A percentile compares a stretch with the other conserved stretches of the same genome.
Evolutionary conservation across 2,113 vertebrate genomes (phyloP).

Genomic region (Euleptes europaea): DNA sequence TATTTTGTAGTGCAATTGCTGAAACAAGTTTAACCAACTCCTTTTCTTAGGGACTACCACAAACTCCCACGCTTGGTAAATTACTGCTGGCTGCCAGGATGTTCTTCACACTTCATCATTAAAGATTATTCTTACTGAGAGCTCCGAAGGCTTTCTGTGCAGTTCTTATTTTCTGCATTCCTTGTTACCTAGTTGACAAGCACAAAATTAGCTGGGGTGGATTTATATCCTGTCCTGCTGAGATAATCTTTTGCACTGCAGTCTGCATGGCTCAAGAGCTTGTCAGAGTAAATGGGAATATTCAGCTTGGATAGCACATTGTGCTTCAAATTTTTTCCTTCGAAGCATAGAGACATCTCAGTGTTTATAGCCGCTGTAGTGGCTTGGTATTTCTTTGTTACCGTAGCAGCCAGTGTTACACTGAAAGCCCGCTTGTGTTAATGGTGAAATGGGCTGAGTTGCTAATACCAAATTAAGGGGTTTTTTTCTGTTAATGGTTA

Average conservation of each 20-base stretch:
- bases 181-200: not conserved
- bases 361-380: conserved; percentile 20
- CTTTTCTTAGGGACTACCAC: conserved; percentile 7
- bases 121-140: conserved; percentile 24
- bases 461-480: no score
- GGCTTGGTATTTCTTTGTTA: conserved; percentile 24
- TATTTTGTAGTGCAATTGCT: conserved; percentile 17
- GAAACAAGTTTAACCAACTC: not conserved
- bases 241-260: not conserved
- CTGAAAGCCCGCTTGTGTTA: not conserved
- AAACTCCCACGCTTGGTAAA: conserved; percentile 31
- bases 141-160: conserved; percentile 25
- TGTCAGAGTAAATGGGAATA: not conserved
- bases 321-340: not conserved
- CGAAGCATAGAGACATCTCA: not conserved
- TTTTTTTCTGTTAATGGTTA: no score
- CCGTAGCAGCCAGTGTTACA: conserved; percentile 37
- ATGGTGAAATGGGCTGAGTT: no score
- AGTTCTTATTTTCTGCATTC: not conserved
- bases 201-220: conserved; percentile 15
- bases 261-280: conserved; percentile 3
- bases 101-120: conserved; percentile 6
- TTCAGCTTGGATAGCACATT: not conserved
- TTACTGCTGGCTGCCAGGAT: conserved; percentile 16
- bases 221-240: conserved; percentile 30